A percentile compares a stretch with the other conserved stretches of the same genome.
Evolutionary conservation across 2,113 vertebrate species (phyloP).

Genomic region (Peucedramus taeniatus): DNA sequence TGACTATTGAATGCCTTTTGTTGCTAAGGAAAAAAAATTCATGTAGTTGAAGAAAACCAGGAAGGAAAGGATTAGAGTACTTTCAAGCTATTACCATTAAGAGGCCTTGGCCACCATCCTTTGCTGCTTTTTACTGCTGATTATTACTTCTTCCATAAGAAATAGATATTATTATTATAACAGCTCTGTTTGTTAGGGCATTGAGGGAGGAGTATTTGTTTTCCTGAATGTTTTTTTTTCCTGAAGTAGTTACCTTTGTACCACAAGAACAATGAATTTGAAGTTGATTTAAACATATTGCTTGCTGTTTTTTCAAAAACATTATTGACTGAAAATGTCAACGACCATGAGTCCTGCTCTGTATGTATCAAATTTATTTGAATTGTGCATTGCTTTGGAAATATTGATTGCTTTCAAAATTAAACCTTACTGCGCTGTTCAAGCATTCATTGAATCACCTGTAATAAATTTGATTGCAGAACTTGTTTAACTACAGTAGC

Average conservation of each 20-base stretch:
- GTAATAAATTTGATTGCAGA: conserved; percentile 62
- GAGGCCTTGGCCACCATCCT: neutral
- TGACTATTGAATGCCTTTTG: neutral
- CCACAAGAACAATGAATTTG: conserved; percentile 52
- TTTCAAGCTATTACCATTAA: neutral
- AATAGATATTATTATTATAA: neutral
- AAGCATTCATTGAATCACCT: conserved; percentile 46
- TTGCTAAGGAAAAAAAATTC: neutral
- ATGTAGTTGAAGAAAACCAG: neutral
- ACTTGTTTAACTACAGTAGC: conserved; percentile 52
- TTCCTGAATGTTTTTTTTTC: neutral
- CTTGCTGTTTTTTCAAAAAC: conserved; percentile 54
- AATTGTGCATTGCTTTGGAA: conserved; percentile 57
- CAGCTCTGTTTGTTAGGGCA: neutral
- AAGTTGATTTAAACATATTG: conserved; percentile 40
- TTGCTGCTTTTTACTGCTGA: neutral
- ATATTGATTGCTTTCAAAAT: conserved; percentile 69
- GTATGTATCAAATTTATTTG: conserved; percentile 43
- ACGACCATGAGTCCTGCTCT: neutral
- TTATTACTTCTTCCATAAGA: neutral
- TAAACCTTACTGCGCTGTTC: conserved; percentile 31
- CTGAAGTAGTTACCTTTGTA: conserved; percentile 11
- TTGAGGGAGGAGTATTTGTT: neutral
- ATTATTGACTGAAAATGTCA: conserved; percentile 60
- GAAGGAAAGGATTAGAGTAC: neutral